phyloP scores from a whole-genome alignment of 2,888 invertebrate species.

The Patella depressa region DNA sequence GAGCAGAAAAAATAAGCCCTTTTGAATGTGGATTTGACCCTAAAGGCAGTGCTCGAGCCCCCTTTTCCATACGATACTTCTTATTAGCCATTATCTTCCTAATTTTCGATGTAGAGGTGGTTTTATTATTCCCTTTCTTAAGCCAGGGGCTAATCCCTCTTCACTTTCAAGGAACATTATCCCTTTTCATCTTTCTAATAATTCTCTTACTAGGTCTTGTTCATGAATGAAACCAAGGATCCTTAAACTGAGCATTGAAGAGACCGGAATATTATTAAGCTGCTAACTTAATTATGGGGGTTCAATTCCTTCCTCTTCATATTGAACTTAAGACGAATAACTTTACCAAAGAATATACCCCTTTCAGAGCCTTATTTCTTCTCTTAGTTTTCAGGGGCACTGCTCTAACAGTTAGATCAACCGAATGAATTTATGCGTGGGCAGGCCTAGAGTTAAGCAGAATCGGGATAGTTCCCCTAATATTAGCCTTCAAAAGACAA shows the following conservation, averaged over 20 bases:
- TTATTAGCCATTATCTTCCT: slow-evolving; percentile 79
- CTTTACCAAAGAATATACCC: too few relatives aligned
- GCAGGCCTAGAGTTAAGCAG: too few relatives aligned
- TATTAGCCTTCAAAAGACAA: too few relatives aligned
- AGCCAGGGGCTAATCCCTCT: not conserved
- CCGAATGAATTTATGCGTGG: too few relatives aligned
- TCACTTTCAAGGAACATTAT: not conserved
- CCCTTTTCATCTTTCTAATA: slow-evolving; percentile 21
- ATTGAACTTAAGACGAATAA: not conserved
- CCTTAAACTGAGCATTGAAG: slow-evolving; percentile 22
- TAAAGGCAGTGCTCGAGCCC: slow-evolving; percentile 73
- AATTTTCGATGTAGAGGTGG: slow-evolving; percentile 83
- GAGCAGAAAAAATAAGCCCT: slow-evolving; percentile 67
- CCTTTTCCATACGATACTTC: slow-evolving; percentile 78
- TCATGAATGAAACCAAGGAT: slow-evolving; percentile 32
- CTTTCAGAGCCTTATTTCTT: too few relatives aligned
- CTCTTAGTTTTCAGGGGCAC: too few relatives aligned
- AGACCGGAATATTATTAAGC: too few relatives aligned
- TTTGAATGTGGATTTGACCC: slow-evolving; percentile 79
- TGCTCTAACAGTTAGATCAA: too few relatives aligned
- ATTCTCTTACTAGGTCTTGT: slow-evolving; percentile 25
- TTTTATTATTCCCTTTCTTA: slow-evolving; percentile 76
- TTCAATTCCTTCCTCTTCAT: not conserved
- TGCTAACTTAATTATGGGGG: too few relatives aligned
- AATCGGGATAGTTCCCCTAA: too few relatives aligned